These are phyloP conservation scores for Lutraria lutraria DNA, from an alignment of 2,888 invertebrate species.

Conservation along the genomic window DNA sequence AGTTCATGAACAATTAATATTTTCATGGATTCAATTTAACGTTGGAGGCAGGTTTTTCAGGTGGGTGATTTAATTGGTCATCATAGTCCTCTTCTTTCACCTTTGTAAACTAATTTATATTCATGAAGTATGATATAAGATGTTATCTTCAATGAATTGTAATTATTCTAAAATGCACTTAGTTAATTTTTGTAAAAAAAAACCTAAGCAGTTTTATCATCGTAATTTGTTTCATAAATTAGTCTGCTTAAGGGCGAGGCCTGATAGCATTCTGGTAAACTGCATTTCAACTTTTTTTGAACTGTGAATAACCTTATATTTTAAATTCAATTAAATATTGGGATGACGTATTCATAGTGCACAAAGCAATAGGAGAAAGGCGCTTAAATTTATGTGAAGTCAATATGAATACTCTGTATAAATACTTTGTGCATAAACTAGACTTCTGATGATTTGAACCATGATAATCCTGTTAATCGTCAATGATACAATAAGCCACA, in stretches of 20 bases:
- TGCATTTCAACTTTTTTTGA: neutral
- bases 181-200: no score
- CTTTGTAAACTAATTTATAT: no score
- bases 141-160: no score
- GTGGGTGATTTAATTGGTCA: no score
- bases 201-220: no score
- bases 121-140: no score
- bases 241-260: neutral
- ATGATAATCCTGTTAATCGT: neutral
- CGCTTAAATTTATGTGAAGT: constrained; percentile 3
- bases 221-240: no score
- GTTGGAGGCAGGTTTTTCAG: no score
- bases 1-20: no score
- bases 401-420: neutral
- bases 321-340: neutral
- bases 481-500: neutral
- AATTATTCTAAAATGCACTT: no score
- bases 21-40: no score
- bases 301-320: neutral
- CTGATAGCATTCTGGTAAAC: neutral
- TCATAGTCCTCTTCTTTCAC: no score
- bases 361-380: neutral
- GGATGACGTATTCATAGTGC: constrained; percentile 4
- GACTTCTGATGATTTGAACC: neutral
- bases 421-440: neutral